Evolutionary conservation across 1,140 invertebrate species (phyloP).

Genomic region (Scaptomyza pallida): DNA sequence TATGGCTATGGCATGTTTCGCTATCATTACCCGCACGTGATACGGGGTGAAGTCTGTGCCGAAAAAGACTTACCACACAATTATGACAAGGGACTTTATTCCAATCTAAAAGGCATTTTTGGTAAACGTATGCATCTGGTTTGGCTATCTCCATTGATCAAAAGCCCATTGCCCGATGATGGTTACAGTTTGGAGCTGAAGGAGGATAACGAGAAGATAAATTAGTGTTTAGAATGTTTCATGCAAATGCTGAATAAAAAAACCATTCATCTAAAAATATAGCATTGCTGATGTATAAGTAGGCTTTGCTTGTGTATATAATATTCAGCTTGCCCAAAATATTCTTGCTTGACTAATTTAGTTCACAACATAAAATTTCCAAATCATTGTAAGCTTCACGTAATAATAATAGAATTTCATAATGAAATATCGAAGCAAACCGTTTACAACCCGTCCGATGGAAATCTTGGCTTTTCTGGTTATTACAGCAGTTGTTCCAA

Average conservation of each 20-base stretch:
- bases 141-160: constrained; percentile 90
- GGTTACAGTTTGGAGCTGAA: constrained; percentile 87
- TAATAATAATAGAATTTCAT: background rate
- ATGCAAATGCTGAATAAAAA: too few species aligned
- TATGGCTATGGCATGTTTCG: constrained; percentile 88
- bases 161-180: constrained; percentile 90
- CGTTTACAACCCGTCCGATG: constrained; percentile 37
- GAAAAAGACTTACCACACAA: constrained; percentile 45
- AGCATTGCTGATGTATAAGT: too few species aligned
- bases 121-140: constrained; percentile 90
- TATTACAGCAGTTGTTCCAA: constrained; percentile 50
- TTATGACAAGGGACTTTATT: constrained; percentile 90
- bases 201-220: background rate
- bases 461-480: constrained; percentile 56
- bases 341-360: too few species aligned
- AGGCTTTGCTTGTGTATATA: too few species aligned
- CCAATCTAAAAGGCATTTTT: constrained; percentile 88
- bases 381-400: too few species aligned
- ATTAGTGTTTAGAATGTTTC: too few species aligned
- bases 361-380: background rate
- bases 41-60: constrained; percentile 65
- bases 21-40: constrained; percentile 88
- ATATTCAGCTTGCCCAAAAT: too few species aligned
- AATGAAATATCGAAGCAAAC: constrained; percentile 62
- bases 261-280: too few species aligned